Percentiles rank a stretch among this genome's conserved stretches.
These are phyloP conservation scores for Ophion obscuratus DNA, from an alignment of 2,888 invertebrate species.

Conservation along the genomic window DNA sequence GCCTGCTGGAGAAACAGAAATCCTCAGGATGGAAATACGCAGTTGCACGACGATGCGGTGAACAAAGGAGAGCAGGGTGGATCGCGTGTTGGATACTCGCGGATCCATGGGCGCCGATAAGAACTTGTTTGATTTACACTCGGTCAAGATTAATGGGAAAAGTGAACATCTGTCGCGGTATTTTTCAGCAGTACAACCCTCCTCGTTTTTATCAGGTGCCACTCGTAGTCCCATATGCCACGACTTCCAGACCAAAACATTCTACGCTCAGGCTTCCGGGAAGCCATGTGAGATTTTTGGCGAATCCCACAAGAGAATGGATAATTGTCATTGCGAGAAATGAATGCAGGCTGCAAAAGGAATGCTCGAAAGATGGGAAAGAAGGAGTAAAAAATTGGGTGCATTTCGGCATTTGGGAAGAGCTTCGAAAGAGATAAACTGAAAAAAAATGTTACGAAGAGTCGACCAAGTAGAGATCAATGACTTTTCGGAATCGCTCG, in stretches of 20 bases:
- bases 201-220: conserved; percentile 69
- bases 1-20: too few species aligned
- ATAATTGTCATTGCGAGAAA: background rate
- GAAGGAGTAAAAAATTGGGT: too few species aligned
- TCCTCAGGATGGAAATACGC: background rate
- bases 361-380: background rate
- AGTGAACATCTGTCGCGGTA: conserved; percentile 81
- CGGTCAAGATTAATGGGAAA: conserved; percentile 79
- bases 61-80: background rate
- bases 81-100: conserved; percentile 4
- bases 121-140: conserved; percentile 80
- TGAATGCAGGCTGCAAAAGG: background rate
- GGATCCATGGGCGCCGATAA: conserved; percentile 73
- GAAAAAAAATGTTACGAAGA: too few species aligned
- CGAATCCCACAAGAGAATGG: background rate
- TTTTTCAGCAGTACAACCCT: conserved; percentile 74
- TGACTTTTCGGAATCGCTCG: too few species aligned
- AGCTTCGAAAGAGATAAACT: background rate
- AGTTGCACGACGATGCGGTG: background rate
- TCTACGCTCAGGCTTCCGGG: background rate
- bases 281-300: too few species aligned
- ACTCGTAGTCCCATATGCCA: conserved; percentile 69
- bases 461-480: too few species aligned
- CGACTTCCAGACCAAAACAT: conserved; percentile 9
- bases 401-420: background rate